Percentiles rank a stretch among this genome's conserved stretches.
Conservation (phyloP, 30 jellyfish, hydroid and myxozoan species). For the Chrysaora quinquecirrha region DNA sequence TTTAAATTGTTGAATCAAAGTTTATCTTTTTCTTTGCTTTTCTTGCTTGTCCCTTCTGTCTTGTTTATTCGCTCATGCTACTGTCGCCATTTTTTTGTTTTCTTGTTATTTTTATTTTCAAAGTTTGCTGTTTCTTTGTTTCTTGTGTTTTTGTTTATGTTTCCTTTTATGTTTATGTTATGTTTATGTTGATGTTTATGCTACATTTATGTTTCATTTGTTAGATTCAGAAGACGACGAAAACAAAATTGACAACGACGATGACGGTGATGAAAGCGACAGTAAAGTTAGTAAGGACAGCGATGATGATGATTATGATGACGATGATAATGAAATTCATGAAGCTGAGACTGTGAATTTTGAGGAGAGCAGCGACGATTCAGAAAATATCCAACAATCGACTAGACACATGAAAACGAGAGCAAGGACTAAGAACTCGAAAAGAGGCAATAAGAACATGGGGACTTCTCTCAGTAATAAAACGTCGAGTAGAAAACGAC, state of each 20-base stretch:
- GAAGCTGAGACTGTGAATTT: conserved; percentile 1
- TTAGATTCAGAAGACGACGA: conserved; percentile 41
- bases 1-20: too few relatives aligned
- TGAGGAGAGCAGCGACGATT: conserved; percentile 20
- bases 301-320: conserved; percentile 27
- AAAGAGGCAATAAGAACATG: not conserved
- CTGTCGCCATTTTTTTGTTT: too few relatives aligned
- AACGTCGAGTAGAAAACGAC: conserved; percentile 38
- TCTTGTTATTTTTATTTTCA: too few relatives aligned
- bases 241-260: not conserved
- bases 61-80: too few relatives aligned
- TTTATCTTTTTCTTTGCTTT: too few relatives aligned
- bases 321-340: conserved; percentile 30
- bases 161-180: too few relatives aligned
- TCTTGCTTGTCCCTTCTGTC: too few relatives aligned
- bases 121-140: not conserved
- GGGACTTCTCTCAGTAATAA: conserved; percentile 1
- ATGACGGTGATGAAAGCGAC: not conserved
- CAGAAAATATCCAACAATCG: not conserved
- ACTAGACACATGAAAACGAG: not conserved
- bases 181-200: too few relatives aligned
- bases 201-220: too few relatives aligned
- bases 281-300: conserved; percentile 29
- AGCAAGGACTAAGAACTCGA: not conserved
- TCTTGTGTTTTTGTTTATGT: not conserved